phyloP scores from a whole-genome alignment of 2,797 vertebrate species.

The Gadopsis marmoratus region DNA sequence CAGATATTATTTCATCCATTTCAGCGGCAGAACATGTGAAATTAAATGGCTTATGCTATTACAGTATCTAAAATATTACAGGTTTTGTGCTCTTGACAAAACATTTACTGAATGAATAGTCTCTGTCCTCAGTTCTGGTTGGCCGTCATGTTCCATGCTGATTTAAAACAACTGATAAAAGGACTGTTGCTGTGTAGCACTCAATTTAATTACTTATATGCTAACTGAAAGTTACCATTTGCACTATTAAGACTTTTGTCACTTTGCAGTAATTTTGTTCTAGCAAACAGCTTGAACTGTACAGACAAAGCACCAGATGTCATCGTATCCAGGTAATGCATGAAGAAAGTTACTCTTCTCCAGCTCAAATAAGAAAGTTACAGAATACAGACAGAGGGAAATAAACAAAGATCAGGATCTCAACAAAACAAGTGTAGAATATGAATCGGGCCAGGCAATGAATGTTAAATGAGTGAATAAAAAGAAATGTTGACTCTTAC shows the following conservation, averaged over 20 bases:
- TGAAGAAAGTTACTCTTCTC: constrained; percentile 4
- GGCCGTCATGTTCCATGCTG: constrained; percentile 8
- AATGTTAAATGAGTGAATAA: not conserved
- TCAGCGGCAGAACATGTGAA: not conserved
- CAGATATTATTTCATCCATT: constrained; percentile 5
- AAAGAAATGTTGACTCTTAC: not conserved
- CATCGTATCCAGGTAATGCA: constrained; percentile 10
- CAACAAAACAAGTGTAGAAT: constrained; percentile 9
- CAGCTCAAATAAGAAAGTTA: not conserved
- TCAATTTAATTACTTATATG: constrained; percentile 22
- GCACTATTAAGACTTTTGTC: constrained; percentile 8
- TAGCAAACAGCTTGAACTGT: constrained; percentile 3
- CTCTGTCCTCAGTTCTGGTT: not conserved
- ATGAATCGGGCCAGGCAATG: not conserved
- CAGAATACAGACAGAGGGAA: not conserved
- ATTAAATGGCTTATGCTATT: not conserved
- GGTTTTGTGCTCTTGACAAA: constrained; percentile 13
- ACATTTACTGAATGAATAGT: constrained; percentile 13
- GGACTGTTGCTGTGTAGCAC: constrained; percentile 22
- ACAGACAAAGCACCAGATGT: constrained; percentile 4
- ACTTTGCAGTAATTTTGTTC: constrained; percentile 16
- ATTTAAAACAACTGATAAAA: constrained; percentile 35
- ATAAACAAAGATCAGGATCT: not conserved
- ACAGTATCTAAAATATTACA: not conserved
- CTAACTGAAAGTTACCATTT: constrained; percentile 10